phyloP scores from a whole-genome alignment of 2,113 vertebrate species.

The Passerina amoena region DNA sequence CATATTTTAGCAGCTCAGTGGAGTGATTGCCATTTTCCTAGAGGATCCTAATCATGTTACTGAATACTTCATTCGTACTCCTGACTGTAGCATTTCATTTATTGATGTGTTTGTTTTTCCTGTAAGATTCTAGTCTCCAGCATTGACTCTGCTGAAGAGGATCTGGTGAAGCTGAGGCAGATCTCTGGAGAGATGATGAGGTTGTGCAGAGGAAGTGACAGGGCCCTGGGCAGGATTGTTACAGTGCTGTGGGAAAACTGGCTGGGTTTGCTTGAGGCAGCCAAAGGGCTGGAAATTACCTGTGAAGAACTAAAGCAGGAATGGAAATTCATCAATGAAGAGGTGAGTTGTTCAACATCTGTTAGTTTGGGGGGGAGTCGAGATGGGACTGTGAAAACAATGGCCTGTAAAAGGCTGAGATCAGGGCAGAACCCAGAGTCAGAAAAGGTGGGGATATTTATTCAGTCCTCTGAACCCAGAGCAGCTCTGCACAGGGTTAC shows the following conservation, averaged over 20 bases:
- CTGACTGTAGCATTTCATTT: background rate
- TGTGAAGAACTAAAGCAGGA: slow-evolving; percentile 77
- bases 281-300: slow-evolving; percentile 69
- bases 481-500: background rate
- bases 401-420: background rate
- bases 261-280: slow-evolving; percentile 66
- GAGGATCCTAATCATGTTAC: background rate
- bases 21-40: background rate
- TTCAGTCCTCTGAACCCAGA: background rate
- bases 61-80: background rate
- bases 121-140: slow-evolving; percentile 66
- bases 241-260: slow-evolving; percentile 75
- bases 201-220: background rate
- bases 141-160: slow-evolving; percentile 66
- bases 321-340: slow-evolving; percentile 82
- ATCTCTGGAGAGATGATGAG: slow-evolving; percentile 40
- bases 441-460: background rate
- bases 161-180: slow-evolving; percentile 68
- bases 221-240: background rate
- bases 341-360: slow-evolving; percentile 72
- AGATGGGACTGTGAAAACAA: background rate
- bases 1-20: background rate
- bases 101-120: background rate
- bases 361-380: background rate
- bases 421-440: background rate